Evolutionary conservation across 2,113 vertebrate species (phyloP).

Genomic region (Empidonax traillii): DNA sequence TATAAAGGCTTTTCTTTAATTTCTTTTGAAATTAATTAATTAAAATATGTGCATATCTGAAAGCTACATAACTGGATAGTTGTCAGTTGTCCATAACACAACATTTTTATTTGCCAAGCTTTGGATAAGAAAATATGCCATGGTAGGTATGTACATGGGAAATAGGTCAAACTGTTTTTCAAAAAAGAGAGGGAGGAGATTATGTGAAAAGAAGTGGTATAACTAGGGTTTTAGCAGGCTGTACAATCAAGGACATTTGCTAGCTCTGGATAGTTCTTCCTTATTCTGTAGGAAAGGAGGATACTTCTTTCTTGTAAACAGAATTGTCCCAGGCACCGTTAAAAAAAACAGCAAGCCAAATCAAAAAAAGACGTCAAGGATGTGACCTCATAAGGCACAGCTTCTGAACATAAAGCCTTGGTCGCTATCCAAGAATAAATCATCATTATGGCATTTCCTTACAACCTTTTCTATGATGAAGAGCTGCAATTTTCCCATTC

Average conservation of each 20-base stretch:
- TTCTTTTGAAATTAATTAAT: background rate
- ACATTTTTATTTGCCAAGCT: background rate
- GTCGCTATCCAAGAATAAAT: background rate
- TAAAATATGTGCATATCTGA: background rate
- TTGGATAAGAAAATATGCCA: background rate
- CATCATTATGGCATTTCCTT: conserved; percentile 38
- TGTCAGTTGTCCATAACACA: background rate
- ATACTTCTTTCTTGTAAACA: background rate
- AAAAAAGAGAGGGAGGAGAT: background rate
- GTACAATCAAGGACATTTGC: background rate
- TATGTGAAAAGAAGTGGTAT: background rate
- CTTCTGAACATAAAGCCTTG: background rate
- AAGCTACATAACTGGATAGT: background rate
- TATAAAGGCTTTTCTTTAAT: background rate
- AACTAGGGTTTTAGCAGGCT: background rate
- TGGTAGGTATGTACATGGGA: background rate
- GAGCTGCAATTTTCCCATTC: background rate
- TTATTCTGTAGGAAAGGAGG: background rate
- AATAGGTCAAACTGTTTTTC: background rate
- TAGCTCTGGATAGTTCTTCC: background rate
- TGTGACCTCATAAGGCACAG: conserved; percentile 14
- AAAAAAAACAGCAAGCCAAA: background rate
- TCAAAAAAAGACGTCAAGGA: background rate
- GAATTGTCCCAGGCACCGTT: background rate
- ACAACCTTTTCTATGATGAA: background rate